Conservation (phyloP, 2,797 vertebrate species). For the Takifugu ocellatus region DNA sequence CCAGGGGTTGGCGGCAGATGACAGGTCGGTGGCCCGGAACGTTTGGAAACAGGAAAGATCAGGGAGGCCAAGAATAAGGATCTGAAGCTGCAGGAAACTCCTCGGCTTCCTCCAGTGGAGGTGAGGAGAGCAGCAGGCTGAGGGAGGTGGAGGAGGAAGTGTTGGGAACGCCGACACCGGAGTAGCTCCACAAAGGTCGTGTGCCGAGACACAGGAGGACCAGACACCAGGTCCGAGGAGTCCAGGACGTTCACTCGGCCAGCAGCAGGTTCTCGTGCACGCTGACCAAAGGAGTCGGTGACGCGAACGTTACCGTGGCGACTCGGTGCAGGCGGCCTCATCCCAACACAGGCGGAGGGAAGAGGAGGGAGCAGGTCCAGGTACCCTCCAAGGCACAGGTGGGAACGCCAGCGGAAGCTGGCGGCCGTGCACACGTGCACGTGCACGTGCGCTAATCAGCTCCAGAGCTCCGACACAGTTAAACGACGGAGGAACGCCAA, state of each 20-base stretch:
- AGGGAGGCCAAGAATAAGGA: conserved; percentile 24
- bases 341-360: conserved; percentile 33
- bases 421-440: conserved; percentile 13
- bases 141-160: no score
- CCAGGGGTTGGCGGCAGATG: conserved; percentile 36
- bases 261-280: no score
- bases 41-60: conserved; percentile 46
- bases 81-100: conserved; percentile 28
- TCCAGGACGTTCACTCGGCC: no score
- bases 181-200: no score
- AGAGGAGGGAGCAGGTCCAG: conserved; percentile 20
- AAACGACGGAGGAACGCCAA: conserved; percentile 39
- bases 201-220: no score
- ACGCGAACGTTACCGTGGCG: no score
- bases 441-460: conserved; percentile 56
- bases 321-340: no score
- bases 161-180: no score
- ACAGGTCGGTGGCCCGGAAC: conserved; percentile 28
- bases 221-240: no score
- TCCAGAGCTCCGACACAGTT: conserved; percentile 57
- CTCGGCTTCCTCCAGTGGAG: conserved; percentile 7
- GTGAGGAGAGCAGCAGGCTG: no score
- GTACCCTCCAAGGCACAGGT: conserved; percentile 64
- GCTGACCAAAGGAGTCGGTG: no score
- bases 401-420: conserved; percentile 63